Evolutionary conservation across 2,797 vertebrate genomes (phyloP).

Genomic region (Alfaro cultratus): DNA sequence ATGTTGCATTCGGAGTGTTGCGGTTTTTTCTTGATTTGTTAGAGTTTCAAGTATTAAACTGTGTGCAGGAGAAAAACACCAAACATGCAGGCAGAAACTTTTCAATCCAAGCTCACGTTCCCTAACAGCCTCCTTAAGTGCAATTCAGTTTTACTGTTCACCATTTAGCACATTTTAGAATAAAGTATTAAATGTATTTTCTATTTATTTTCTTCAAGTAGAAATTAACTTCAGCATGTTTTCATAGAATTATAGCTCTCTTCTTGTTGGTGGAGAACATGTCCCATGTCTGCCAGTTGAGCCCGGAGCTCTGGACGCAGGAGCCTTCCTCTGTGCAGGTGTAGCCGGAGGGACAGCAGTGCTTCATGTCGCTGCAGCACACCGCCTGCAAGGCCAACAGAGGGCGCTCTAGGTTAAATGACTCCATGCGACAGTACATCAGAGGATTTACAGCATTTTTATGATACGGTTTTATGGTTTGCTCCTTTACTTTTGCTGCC

Average conservation of each 20-base stretch:
- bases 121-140: conserved; percentile 3
- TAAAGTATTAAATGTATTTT: conserved; percentile 12
- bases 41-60: conserved; percentile 24
- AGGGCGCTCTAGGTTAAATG: neutral
- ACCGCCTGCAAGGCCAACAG: conserved; percentile 75
- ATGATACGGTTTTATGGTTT: neutral
- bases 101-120: conserved; percentile 12
- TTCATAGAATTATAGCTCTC: conserved; percentile 56
- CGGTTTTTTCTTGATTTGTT: neutral
- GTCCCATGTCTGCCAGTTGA: conserved; percentile 55
- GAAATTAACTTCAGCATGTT: conserved; percentile 4
- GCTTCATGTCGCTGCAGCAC: conserved; percentile 82
- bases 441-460: neutral
- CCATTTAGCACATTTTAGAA: neutral
- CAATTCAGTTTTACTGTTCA: conserved; percentile 11
- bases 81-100: conserved; percentile 2
- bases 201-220: conserved; percentile 9
- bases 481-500: neutral
- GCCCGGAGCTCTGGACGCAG: conserved; percentile 53
- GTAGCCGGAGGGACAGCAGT: conserved; percentile 83
- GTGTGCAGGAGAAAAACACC: neutral
- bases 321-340: conserved; percentile 57
- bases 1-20: conserved; percentile 31
- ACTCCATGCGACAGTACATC: neutral
- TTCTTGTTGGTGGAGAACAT: conserved; percentile 62